Base-by-base conservation (phyloP, 2,888 invertebrate genomes). In the Myathropa florea region DNA sequence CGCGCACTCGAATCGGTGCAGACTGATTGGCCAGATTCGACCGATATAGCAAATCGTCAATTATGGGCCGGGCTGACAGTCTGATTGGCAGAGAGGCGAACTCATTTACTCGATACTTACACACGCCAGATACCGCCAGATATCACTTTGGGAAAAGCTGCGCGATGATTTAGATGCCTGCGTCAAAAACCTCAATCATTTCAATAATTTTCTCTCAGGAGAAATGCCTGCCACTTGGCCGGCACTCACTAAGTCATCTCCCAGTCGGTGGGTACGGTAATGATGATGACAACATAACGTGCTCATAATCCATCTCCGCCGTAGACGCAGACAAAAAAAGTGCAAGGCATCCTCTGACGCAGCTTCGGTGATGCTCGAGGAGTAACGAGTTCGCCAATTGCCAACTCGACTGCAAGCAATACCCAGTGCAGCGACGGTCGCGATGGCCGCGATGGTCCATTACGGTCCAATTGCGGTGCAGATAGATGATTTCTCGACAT, bases 221-320 rank as follows among this genome's bases (percentile, higher is more conserved):
- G 85, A 86, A 82, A 86, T 78, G 78, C 36, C 81, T 72, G 72
- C 77, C 68, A 77, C 80, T 71, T 65, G 71, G 46, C 30, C 63
- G 46, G 70, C 71, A 76, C 82, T 81, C 59, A 82, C 82, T 78
- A 78, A 73, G 68, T 73, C 70, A 70, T 55, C 68, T 57, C 33
- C 73, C 64, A 28, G 70, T 71, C 55, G 46, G 55, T 46, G 72
- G 46, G 70, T 46, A 61, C 60, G 78, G 70, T 86, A 86, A 86
- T 86, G 86, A 86, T 86, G 79, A 86, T 86, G 86, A 86, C 83
- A 86, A 75, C 73, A 86, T 86, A 86, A 86, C 86, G 83, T 86
- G 86, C 86, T 83, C 86, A 86, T 86, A 86, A 86, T 86, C 86
- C 86, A 86, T 86, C 86, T 86, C 75, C 79, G 82, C 72, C 57